A percentile compares a stretch with the other conserved stretches of the same genome.
Evolutionary conservation across 2,888 invertebrate species (phyloP).

Genomic region (Drosophila mayaguana): DNA sequence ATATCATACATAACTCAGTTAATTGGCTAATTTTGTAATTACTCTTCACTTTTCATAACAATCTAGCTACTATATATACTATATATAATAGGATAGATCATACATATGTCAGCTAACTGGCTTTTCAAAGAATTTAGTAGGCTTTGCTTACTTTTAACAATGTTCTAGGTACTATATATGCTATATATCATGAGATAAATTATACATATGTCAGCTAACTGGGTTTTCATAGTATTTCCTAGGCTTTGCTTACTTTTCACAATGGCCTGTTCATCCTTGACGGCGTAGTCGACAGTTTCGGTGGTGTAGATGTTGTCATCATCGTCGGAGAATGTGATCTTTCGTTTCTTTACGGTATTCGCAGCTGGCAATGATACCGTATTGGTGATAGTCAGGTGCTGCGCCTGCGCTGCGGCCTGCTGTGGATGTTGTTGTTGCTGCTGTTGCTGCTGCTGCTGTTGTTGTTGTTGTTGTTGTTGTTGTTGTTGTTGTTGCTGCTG

Average conservation of each 20-base stretch:
- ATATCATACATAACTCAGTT: no score
- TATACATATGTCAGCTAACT: no score
- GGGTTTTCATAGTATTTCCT: no score
- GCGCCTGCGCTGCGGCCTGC: slow-evolving; percentile 62
- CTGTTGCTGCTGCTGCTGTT: slow-evolving; percentile 53
- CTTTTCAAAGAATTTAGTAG: no score
- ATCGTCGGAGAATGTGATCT: slow-evolving; percentile 85
- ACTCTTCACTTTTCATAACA: slow-evolving; percentile 81
- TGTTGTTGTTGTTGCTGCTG: slow-evolving; percentile 68
- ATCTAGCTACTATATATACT: slow-evolving; percentile 35
- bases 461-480: slow-evolving; percentile 43
- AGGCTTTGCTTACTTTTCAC: slow-evolving; percentile 77
- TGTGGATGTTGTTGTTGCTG: slow-evolving; percentile 32
- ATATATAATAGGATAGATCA: no score
- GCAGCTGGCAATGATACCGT: slow-evolving; percentile 72
- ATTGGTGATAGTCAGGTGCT: slow-evolving; percentile 72
- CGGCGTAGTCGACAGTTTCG: slow-evolving; percentile 83
- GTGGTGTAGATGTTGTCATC: slow-evolving; percentile 84
- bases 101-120: no score
- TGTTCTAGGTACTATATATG: no score
- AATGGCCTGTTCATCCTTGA: slow-evolving; percentile 82
- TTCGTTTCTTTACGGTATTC: slow-evolving; percentile 80
- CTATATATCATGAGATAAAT: no score
- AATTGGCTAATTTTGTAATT: no score
- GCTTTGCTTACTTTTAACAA: no score